Base-by-base conservation (phyloP, 2,797 vertebrate species). In the Eulemur mongoz region DNA sequence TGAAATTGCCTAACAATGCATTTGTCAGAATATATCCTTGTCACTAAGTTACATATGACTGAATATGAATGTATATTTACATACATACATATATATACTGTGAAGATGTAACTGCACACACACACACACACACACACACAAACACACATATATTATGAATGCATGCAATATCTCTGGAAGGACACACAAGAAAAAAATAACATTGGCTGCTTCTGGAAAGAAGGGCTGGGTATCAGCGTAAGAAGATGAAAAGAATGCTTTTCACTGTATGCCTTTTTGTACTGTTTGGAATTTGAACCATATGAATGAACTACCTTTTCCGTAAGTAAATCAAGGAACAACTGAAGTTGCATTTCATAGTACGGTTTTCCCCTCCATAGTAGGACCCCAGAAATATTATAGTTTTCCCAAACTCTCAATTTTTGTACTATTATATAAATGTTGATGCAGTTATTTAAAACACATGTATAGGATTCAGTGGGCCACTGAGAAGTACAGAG, bases 221-320 rank as follows among this genome's bases (percentile, higher is more conserved):
- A 78, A 30, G 38, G 25, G 5, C 17, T 54, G 11, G 7, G 5
- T 63, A 89, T 23, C 17, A 92, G 61, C 4, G 38, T 35, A 57
- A 79, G 23, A 82, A 0, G 3, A 3, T 80, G 40, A 48, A 93
- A 93, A 84, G 10, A 84, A 40, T 23, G 18, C 10, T 87, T 82
- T 94, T 79, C 48, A 45, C 17, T 35, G 0, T 83, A 52, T 52
- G 32, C 13, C 14, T 52, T 90, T 52, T 45, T 52, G 30, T 14
- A 48, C 5, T 57, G 9, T 78, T 83, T 90, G 72, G 69, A 93
- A 75, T 70, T 63, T 89, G 69, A 82, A 35, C 8, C 43, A 32
- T 67, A 80, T 79, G 61, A 84, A 80, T 75, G 57, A 90, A 52
- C 48, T 82, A n/a, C 5, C 17, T 91, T 88, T 95, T 93, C 35